Percentiles rank a stretch among this genome's conserved stretches.
These are phyloP conservation scores for Cynocephalus volans DNA, from an alignment of 2,113 vertebrate genomes.

Conservation along the genomic window DNA sequence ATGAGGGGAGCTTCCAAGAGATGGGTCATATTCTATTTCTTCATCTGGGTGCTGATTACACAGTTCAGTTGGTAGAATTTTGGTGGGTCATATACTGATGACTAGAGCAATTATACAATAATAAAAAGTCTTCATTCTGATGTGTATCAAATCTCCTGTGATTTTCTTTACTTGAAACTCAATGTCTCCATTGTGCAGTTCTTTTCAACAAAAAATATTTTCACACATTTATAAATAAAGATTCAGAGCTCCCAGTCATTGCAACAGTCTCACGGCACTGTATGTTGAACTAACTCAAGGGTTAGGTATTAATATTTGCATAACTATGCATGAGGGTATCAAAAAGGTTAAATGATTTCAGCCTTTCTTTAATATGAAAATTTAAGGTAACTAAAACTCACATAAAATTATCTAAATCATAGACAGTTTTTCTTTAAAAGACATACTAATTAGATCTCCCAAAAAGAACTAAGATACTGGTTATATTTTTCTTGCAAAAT, in stretches of 20 bases:
- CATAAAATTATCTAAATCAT: constrained; percentile 55
- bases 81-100: not conserved
- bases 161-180: constrained; percentile 20
- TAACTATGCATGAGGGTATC: not conserved
- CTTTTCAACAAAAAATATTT: not conserved
- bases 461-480: constrained; percentile 61
- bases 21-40: not conserved
- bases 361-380: not conserved
- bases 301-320: not conserved
- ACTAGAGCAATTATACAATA: not conserved
- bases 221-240: constrained; percentile 32
- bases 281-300: not conserved
- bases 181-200: not conserved
- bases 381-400: constrained; percentile 57
- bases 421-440: constrained; percentile 44
- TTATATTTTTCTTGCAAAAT: constrained; percentile 56
- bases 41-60: not conserved
- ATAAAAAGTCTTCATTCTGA: not conserved
- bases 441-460: constrained; percentile 67
- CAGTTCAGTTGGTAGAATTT: not conserved
- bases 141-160: not conserved
- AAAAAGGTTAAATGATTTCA: constrained; percentile 31
- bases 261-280: not conserved
- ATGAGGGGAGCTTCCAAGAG: not conserved
- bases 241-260: not conserved